Evolutionary conservation across 2,888 invertebrate genomes (phyloP).

Genomic region (Agapostemon virescens): DNA sequence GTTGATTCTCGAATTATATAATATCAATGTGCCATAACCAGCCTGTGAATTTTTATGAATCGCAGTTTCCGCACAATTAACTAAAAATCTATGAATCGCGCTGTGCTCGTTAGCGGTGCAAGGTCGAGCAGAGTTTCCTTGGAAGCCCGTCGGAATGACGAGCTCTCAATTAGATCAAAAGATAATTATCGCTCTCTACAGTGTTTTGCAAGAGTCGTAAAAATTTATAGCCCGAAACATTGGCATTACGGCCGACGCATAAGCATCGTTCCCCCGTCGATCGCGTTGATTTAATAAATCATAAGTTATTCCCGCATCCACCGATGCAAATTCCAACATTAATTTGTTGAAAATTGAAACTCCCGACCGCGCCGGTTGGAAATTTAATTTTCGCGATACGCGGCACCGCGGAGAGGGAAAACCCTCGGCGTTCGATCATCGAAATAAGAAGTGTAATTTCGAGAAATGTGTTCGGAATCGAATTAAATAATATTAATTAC

Average conservation of each 20-base stretch:
- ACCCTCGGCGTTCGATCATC: constrained; percentile 6
- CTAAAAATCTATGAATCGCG: not conserved
- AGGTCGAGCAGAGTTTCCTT: constrained; percentile 17
- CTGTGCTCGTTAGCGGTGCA: not conserved
- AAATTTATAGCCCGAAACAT: constrained; percentile 53
- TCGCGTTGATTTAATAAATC: constrained; percentile 27
- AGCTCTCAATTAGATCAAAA: constrained; percentile 4
- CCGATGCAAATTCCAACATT: not conserved
- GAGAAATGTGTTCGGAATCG: not conserved
- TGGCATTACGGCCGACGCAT: constrained; percentile 5
- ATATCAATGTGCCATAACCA: not conserved
- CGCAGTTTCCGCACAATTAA: not conserved
- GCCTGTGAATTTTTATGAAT: not conserved
- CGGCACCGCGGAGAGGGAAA: not conserved
- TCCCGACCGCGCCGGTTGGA: too few relatives aligned
- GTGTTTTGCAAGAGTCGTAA: constrained; percentile 37
- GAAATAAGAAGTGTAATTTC: not conserved
- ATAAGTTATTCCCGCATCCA: not conserved
- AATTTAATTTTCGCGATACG: not conserved
- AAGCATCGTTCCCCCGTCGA: constrained; percentile 24
- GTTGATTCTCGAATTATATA: not conserved
- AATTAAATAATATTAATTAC: constrained; percentile 28
- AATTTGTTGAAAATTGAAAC: constrained; percentile 10
- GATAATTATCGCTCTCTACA: not conserved
- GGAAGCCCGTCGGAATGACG: not conserved